These are phyloP conservation scores for Ormyrus rosae DNA, from an alignment of 2,888 invertebrate species.

Conservation along the genomic window DNA sequence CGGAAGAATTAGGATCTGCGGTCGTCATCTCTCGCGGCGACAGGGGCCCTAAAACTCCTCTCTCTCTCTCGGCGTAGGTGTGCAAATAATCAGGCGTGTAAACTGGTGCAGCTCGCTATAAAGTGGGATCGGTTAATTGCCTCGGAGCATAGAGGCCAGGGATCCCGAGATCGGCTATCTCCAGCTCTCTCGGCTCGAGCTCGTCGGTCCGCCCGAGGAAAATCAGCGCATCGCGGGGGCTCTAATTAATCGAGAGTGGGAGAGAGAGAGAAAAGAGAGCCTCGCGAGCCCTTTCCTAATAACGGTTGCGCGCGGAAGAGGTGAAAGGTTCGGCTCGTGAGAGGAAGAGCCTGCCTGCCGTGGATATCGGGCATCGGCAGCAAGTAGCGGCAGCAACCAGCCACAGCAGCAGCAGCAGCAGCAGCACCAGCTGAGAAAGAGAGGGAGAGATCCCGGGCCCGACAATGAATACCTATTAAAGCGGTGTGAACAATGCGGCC, in stretches of 20 bases:
- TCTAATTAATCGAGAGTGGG: conserved; percentile 47
- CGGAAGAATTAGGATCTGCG: no score
- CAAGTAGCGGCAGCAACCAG: no score
- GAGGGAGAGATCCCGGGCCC: conserved; percentile 53
- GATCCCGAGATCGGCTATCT: conserved; percentile 37
- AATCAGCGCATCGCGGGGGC: conserved; percentile 39
- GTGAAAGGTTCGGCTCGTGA: conserved; percentile 45
- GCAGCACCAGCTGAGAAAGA: conserved; percentile 1
- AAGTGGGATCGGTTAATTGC: not conserved
- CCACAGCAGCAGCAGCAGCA: no score
- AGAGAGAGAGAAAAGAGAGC: not conserved
- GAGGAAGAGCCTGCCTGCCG: not conserved
- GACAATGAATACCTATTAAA: conserved; percentile 74
- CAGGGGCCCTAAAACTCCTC: no score
- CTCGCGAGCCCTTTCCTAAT: conserved; percentile 34
- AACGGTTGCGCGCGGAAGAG: conserved; percentile 39
- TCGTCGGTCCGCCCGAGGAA: conserved; percentile 18
- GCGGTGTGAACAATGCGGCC: conserved; percentile 71
- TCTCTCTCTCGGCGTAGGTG: no score
- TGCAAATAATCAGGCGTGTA: conserved; percentile 4
- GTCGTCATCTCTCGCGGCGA: no score
- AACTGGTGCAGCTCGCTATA: conserved; percentile 5
- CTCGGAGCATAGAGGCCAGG: not conserved
- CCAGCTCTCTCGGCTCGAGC: not conserved
- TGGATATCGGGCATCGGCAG: not conserved